Base-by-base conservation (phyloP, 2,797 vertebrate species). In the Enteromius fasciolatus region DNA sequence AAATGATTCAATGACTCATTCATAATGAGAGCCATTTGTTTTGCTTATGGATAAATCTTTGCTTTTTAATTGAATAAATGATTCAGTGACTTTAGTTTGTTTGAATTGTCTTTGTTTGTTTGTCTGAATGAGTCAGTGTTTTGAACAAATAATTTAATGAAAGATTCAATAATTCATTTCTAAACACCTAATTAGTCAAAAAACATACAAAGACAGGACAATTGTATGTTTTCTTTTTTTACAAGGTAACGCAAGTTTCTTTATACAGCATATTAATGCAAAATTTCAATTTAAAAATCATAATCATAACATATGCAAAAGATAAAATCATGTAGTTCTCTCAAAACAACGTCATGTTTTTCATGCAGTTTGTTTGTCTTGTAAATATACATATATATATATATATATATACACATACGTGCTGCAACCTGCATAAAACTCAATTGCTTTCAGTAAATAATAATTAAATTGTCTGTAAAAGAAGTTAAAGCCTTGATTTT, bases 301-400 rank as follows among this genome's bases (percentile, higher is more conserved):
- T 46, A 69, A 15, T 46, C 12, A 1, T 44, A 36, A 11, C 17
- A 36, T 10, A 36, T 20, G 33, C 17, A 36, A 67, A n/a, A 5
- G 33, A 41, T 41, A n/a, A n/a, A n/a, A n/a, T n/a, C n/a, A n/a
- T n/a, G n/a, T n/a, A n/a, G n/a, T n/a, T n/a, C n/a, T n/a, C n/a
- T n/a, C n/a, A n/a, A n/a, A n/a, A n/a, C n/a, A n/a, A 36, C 54
- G 11, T 50, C 14, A 5, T 12, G 12, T 36, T 36, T 84, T 84
- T 87, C 87, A 89, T 87, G 89, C 82, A 88, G 89, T 87, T 90
- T 89, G 90, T 91, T 89, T 93, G 93, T 93, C 90, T 59, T 20
- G 25, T 59, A 48, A 59, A 44, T 74, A 50, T 66, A 28, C 52
- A 14, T 46, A 25, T 41, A 41, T 41, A 41, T 41, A 41, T 9